phyloP scores from a whole-genome alignment of 2,888 invertebrate genomes.

The Pseudoips prasinana region DNA sequence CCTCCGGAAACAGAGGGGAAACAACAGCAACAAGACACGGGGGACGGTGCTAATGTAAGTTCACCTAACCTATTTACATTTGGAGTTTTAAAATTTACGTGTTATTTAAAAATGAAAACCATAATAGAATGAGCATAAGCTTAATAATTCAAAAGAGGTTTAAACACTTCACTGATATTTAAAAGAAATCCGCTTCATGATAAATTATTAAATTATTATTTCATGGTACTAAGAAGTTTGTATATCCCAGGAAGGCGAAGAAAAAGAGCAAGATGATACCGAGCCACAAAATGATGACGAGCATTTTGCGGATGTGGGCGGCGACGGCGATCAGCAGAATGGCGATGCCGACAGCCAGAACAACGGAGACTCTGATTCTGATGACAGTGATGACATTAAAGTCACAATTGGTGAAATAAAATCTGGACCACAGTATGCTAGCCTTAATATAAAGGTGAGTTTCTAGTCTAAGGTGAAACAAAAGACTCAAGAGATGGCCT shows the following conservation, averaged over 20 bases:
- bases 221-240: too few relatives aligned
- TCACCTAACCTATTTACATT: slow-evolving; percentile 28
- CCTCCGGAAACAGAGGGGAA: slow-evolving; percentile 39
- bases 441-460: slow-evolving; percentile 86
- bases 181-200: too few relatives aligned
- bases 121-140: too few relatives aligned
- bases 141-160: too few relatives aligned
- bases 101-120: neutral
- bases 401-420: slow-evolving; percentile 96
- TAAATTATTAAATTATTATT: too few relatives aligned
- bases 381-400: slow-evolving; percentile 93
- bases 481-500: too few relatives aligned
- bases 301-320: slow-evolving; percentile 71
- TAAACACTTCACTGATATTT: too few relatives aligned
- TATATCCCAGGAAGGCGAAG: slow-evolving; percentile 58
- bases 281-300: slow-evolving; percentile 76
- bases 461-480: too few relatives aligned
- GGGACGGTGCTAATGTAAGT: slow-evolving; percentile 30
- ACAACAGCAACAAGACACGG: slow-evolving; percentile 29
- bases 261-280: slow-evolving; percentile 73
- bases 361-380: slow-evolving; percentile 84
- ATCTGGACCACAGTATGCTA: slow-evolving; percentile 86
- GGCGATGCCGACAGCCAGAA: slow-evolving; percentile 75
- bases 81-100: slow-evolving; percentile 7
- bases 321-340: slow-evolving; percentile 61